Evolutionary conservation across 2,113 vertebrate species (phyloP), one percentile per base, ranked within the genome.

Genomic region (Falcunculus frontatus): DNA sequence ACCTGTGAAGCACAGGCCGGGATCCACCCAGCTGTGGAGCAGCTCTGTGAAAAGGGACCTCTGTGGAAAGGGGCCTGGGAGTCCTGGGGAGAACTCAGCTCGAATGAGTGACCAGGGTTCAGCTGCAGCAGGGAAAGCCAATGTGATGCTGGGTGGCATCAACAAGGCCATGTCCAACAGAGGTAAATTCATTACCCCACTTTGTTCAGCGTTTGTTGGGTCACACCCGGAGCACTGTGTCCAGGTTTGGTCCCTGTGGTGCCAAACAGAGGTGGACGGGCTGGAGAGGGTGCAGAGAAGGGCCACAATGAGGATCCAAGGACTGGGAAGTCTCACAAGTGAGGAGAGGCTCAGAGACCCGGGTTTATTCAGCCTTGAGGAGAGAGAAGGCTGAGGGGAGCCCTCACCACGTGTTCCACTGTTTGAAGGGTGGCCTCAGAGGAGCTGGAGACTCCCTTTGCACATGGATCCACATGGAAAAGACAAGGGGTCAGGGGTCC

Each of bases 401-500:
- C 30, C 32, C 14, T 41, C 59, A 29, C 4, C n/a, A 15, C 8
- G 0, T 8, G 16, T 15, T 8, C 41, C n/a, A 23, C 15, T 46
- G 9, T 7, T n/a, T 9, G 5, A 44, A 39, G 49, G 11, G 26
- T 30, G 33, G 15, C 35, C 16, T 10, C 16, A 33, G 29, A 39
- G 50, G 21, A 47, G 11, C 1, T 12, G 50, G 25, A 56, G 25
- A 4, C 10, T 25, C 25, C 20, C 49, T 65, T n/a, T 18, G 35
- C 20, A 3, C 13, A 2, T 1, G 2, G 18, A 46, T 35, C 44
- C 41, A 26, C 8, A 1, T 1, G 35, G 60, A 20, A 29, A 35
- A n/a, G 8, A n/a, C 5, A 2, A 35, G 10, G 20, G 30, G 3
- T 46, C 5, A 16, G 35, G 10, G 20, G 4, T 23, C 9, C 44